These are phyloP conservation scores for Telmatochromis sp. DNA, from an alignment of 2,113 vertebrate genomes.

Conservation along the genomic window DNA sequence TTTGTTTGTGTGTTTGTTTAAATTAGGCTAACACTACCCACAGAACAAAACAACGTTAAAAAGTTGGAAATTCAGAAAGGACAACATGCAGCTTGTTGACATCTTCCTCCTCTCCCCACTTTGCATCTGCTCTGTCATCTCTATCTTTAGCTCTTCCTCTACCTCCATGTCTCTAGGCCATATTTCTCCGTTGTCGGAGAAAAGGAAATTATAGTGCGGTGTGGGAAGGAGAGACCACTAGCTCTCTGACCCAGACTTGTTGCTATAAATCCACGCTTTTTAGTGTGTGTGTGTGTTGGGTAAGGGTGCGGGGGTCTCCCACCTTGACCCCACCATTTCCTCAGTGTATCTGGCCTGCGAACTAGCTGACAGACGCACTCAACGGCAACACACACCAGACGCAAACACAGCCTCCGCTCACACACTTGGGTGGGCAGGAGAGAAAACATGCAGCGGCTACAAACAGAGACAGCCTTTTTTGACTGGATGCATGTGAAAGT, in stretches of 20 bases:
- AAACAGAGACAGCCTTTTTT: not conserved
- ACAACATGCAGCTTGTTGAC: not conserved
- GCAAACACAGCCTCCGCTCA: not conserved
- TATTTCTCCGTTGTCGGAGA: slow-evolving; percentile 44
- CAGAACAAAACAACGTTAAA: not conserved
- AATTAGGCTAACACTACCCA: not conserved
- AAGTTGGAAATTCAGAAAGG: not conserved
- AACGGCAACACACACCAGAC: not conserved
- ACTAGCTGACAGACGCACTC: not conserved
- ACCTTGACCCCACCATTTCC: slow-evolving; percentile 31
- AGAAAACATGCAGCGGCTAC: not conserved
- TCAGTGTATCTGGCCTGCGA: slow-evolving; percentile 9
- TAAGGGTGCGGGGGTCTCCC: not conserved
- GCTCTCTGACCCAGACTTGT: slow-evolving; percentile 28
- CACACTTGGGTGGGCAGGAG: slow-evolving; percentile 9
- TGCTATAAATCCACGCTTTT: slow-evolving; percentile 44
- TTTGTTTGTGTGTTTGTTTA: not conserved
- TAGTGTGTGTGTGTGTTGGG: not conserved
- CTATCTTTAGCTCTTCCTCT: slow-evolving; percentile 31
- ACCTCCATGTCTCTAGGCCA: not conserved
- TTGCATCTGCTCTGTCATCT: not conserved
- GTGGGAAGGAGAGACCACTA: slow-evolving; percentile 20
- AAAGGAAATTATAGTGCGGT: slow-evolving; percentile 42
- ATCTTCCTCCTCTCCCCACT: not conserved
- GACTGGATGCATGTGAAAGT: not conserved